A percentile compares a stretch with the other conserved stretches of the same genome.
These are phyloP conservation scores for Rostratula benghalensis DNA, from an alignment of 2,113 vertebrate species.

Conservation along the genomic window DNA sequence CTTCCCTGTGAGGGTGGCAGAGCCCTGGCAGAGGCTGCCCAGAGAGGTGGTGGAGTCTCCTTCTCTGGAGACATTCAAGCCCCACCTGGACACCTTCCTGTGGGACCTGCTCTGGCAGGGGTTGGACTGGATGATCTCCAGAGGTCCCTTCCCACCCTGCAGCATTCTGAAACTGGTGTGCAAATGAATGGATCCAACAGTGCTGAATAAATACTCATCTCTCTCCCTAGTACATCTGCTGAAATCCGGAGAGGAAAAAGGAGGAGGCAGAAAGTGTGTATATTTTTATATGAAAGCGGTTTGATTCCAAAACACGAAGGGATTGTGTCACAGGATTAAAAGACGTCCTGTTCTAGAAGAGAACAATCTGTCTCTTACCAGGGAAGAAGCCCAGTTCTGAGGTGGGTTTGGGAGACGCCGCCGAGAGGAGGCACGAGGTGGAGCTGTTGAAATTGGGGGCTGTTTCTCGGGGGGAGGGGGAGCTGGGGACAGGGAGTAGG, in stretches of 20 bases:
- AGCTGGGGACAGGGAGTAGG: too few relatives aligned
- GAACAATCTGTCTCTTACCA: not conserved
- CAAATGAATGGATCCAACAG: not conserved
- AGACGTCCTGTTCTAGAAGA: not conserved
- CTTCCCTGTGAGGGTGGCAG: too few relatives aligned
- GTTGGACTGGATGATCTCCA: too few relatives aligned
- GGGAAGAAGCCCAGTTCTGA: not conserved
- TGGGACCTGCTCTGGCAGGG: too few relatives aligned
- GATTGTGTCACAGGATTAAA: not conserved
- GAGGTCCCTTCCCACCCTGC: too few relatives aligned
- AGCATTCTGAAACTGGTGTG: too few relatives aligned
- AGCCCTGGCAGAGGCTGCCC: too few relatives aligned
- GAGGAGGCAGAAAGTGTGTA: not conserved
- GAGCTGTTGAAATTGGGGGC: fast-evolving
- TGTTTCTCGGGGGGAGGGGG: too few relatives aligned
- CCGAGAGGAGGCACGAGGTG: fast-evolving
- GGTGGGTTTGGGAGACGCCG: not conserved
- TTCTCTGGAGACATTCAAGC: too few relatives aligned
- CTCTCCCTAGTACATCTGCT: not conserved
- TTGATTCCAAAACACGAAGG: not conserved
- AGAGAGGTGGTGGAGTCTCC: too few relatives aligned
- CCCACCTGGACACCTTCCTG: too few relatives aligned
- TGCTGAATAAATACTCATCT: not conserved
- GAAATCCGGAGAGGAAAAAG: not conserved
- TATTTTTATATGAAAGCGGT: not conserved